Conservation (phyloP, 1,140 invertebrate species). For the Heliconius congener region DNA sequence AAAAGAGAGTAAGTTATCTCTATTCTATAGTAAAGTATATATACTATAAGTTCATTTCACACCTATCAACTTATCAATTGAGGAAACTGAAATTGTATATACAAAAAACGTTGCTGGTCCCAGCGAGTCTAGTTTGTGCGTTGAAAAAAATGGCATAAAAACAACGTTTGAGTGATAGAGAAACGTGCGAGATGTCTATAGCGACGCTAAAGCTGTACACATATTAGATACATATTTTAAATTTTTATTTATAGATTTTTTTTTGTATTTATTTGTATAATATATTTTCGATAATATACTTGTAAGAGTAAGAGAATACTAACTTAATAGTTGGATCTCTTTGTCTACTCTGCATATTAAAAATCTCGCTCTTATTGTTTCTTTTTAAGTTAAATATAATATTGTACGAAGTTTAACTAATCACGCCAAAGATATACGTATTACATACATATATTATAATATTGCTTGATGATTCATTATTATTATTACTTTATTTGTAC, state of each 20-base stretch:
- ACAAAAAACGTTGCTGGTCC: slow-evolving; percentile 28
- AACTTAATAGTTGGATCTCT: too few relatives aligned
- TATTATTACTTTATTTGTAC: too few relatives aligned
- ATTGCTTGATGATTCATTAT: too few relatives aligned
- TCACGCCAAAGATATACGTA: too few relatives aligned
- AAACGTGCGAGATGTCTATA: slow-evolving; percentile 11
- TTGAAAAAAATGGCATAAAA: slow-evolving; percentile 29
- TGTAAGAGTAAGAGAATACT: too few relatives aligned
- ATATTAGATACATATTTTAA: background rate
- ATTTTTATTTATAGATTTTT: too few relatives aligned
- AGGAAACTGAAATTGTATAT: slow-evolving; percentile 4
- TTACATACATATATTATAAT: too few relatives aligned
- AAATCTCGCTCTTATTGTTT: background rate
- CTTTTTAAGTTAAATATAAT: background rate
- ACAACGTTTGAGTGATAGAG: slow-evolving; percentile 24
- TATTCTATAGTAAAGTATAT: slow-evolving; percentile 14
- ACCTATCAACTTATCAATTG: slow-evolving; percentile 11
- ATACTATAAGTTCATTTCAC: slow-evolving; percentile 11
- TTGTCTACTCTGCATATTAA: too few relatives aligned
- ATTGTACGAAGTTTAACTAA: too few relatives aligned
- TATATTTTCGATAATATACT: too few relatives aligned
- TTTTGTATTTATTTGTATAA: too few relatives aligned
- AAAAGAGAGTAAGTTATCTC: slow-evolving; percentile 16
- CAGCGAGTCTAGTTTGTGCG: slow-evolving; percentile 31
- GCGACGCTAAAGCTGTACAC: background rate